Evolutionary conservation across 2,797 vertebrate genomes (phyloP).

Genomic region (Crenichthys baileyi): DNA sequence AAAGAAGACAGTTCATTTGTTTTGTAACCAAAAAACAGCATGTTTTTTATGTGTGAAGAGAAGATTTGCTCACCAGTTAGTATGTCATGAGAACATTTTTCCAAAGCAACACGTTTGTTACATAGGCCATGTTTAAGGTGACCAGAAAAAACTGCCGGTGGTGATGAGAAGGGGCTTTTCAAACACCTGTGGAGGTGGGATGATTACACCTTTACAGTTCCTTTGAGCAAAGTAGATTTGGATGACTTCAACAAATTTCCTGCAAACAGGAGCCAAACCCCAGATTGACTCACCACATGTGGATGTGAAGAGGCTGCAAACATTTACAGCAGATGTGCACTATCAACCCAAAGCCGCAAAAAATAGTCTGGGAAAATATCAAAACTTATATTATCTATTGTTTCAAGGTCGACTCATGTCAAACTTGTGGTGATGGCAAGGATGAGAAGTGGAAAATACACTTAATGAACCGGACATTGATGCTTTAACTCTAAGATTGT

Average conservation of each 20-base stretch:
- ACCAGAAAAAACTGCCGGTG: neutral
- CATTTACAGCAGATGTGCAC: slow-evolving; percentile 19
- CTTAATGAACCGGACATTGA: neutral
- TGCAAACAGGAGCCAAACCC: slow-evolving; percentile 21
- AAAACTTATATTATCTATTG: neutral
- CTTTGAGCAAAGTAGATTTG: slow-evolving; percentile 39
- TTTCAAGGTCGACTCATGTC: slow-evolving; percentile 1
- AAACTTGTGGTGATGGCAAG: neutral
- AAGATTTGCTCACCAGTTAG: neutral
- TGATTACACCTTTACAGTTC: slow-evolving; percentile 60
- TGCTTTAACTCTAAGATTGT: neutral
- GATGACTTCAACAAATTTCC: slow-evolving; percentile 57
- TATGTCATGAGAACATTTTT: slow-evolving; percentile 2
- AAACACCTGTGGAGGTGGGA: slow-evolving; percentile 49
- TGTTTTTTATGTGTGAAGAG: neutral
- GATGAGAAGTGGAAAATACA: neutral
- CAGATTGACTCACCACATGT: slow-evolving; percentile 10
- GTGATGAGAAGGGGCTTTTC: slow-evolving; percentile 46
- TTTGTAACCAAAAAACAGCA: neutral
- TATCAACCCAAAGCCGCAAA: neutral
- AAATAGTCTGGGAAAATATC: neutral
- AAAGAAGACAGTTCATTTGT: neutral
- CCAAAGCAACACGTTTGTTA: neutral
- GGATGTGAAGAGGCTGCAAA: slow-evolving; percentile 13
- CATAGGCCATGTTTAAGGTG: slow-evolving; percentile 15